phyloP scores from a whole-genome alignment of 1,140 invertebrate species.

The Drosophila willistoni region DNA sequence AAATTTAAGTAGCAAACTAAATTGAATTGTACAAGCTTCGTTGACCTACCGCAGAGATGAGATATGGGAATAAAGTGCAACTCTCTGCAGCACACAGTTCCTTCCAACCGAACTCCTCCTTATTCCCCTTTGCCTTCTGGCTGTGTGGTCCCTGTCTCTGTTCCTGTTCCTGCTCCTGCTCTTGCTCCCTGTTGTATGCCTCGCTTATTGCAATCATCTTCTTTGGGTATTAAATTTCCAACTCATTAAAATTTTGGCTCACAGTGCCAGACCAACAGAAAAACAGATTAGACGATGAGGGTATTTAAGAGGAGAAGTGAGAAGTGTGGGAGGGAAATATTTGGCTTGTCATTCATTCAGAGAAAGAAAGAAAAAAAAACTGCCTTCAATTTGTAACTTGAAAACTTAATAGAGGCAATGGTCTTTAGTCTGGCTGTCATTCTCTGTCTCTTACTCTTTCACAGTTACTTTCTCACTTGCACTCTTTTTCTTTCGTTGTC shows the following conservation, averaged over 20 bases:
- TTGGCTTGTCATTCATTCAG: slow-evolving; percentile 60
- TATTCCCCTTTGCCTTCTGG: too few species aligned
- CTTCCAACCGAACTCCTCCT: too few species aligned
- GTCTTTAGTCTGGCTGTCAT: neutral
- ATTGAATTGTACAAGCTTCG: slow-evolving; percentile 67
- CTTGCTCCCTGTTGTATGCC: neutral
- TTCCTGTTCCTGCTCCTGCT: neutral
- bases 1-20: slow-evolving; percentile 52
- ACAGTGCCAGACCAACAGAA: slow-evolving; percentile 36
- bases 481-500: neutral
- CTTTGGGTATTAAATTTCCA: slow-evolving; percentile 75
- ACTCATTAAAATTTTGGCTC: slow-evolving; percentile 78
- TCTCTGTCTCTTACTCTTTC: neutral
- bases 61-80: slow-evolving; percentile 18
- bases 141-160: too few species aligned
- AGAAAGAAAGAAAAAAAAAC: slow-evolving; percentile 32
- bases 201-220: slow-evolving; percentile 53
- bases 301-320: neutral
- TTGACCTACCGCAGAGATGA: slow-evolving; percentile 70
- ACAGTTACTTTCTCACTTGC: neutral
- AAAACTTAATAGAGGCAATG: slow-evolving; percentile 37
- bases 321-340: neutral
- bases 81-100: neutral
- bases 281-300: neutral
- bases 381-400: slow-evolving; percentile 38